Evolutionary conservation across 2,113 vertebrate species (phyloP).

Genomic region (Sinocyclocheilus maitianheensis): DNA sequence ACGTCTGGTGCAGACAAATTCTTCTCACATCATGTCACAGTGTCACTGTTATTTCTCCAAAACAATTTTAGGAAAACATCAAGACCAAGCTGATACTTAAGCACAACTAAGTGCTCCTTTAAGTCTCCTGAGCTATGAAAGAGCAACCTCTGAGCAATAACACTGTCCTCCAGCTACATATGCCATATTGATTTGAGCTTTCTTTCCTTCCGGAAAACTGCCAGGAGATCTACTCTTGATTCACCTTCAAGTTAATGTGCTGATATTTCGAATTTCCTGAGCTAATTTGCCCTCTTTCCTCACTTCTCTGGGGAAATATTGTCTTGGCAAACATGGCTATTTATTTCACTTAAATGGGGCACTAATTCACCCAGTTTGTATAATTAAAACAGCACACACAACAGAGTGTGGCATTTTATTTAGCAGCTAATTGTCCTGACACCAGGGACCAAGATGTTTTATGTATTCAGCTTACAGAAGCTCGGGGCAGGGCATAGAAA

Average conservation of each 20-base stretch:
- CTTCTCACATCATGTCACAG: no score
- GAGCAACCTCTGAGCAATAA: background rate
- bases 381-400: constrained; percentile 94
- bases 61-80: background rate
- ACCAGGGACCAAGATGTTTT: constrained; percentile 90
- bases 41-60: background rate
- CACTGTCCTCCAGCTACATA: background rate
- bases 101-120: constrained; percentile 46
- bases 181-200: background rate
- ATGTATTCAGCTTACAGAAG: constrained; percentile 91
- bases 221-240: constrained; percentile 29
- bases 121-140: background rate
- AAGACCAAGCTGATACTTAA: background rate
- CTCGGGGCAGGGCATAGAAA: constrained; percentile 64
- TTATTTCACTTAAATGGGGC: constrained; percentile 90
- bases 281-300: constrained; percentile 65
- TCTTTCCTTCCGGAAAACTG: background rate
- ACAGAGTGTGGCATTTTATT: constrained; percentile 93
- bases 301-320: constrained; percentile 73
- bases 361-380: constrained; percentile 87
- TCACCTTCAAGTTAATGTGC: constrained; percentile 55
- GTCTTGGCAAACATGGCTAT: constrained; percentile 83
- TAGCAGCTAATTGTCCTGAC: constrained; percentile 97
- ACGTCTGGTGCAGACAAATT: no score
- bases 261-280: constrained; percentile 64